These are phyloP conservation scores for Zosterops pallidus DNA, from an alignment of 2,113 vertebrate genomes.

Conservation along the genomic window DNA sequence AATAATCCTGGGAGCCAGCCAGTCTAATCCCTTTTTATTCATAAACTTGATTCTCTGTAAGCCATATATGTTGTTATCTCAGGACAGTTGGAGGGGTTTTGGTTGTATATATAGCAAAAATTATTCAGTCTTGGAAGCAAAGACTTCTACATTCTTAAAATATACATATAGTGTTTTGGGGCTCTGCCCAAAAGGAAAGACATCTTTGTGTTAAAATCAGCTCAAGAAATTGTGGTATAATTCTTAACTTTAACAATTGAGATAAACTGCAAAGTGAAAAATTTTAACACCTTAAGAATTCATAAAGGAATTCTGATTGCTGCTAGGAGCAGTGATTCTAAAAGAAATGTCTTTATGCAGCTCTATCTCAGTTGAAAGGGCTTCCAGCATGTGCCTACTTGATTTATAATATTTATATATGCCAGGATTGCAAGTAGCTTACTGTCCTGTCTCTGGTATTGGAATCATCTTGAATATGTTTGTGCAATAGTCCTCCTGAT, in stretches of 20 bases:
- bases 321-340: background rate
- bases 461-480: background rate
- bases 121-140: background rate
- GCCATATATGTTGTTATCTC: background rate
- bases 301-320: background rate
- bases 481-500: background rate
- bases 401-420: background rate
- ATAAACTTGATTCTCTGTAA: slow-evolving; percentile 15
- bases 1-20: slow-evolving; percentile 7
- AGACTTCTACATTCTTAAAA: background rate
- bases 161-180: background rate
- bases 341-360: background rate
- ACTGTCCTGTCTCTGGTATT: background rate
- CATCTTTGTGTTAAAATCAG: background rate
- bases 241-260: background rate
- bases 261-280: background rate
- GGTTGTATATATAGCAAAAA: background rate
- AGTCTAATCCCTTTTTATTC: slow-evolving; percentile 35
- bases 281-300: background rate
- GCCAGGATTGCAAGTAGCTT: background rate
- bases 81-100: background rate
- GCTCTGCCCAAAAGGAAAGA: background rate
- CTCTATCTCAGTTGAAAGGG: background rate
- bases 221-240: background rate
- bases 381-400: background rate